phyloP scores from a whole-genome alignment of 1,140 invertebrate species.

The Popillia japonica region DNA sequence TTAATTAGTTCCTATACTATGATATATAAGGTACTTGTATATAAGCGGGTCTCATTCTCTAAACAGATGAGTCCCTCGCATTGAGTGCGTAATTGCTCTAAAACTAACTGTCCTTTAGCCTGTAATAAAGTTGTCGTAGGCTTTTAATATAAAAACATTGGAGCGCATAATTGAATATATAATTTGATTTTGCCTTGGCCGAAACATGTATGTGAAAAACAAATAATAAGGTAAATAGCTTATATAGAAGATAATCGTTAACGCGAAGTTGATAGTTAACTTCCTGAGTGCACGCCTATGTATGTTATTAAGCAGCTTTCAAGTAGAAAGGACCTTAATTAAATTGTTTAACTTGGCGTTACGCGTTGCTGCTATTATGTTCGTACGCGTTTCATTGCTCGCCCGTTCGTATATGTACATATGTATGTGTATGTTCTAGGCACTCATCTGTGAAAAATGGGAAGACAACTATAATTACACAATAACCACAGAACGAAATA shows the following conservation, averaged over 20 bases:
- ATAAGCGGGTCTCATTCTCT: too few relatives aligned
- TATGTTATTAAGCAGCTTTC: constrained; percentile 13
- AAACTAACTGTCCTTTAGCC: background rate
- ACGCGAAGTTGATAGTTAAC: constrained; percentile 21
- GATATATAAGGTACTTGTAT: too few relatives aligned
- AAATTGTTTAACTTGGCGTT: constrained; percentile 16
- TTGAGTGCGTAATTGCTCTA: background rate
- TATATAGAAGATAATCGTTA: background rate
- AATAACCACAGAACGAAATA: background rate
- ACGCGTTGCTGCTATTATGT: background rate
- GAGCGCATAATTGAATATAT: constrained; percentile 23
- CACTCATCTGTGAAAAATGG: constrained; percentile 11
- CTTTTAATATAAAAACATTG: background rate
- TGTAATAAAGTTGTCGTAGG: constrained; percentile 16
- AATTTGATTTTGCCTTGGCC: background rate
- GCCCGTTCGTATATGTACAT: background rate
- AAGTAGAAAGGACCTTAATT: constrained; percentile 26
- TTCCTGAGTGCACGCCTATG: constrained; percentile 1
- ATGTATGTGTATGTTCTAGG: too few relatives aligned
- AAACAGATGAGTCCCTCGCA: too few relatives aligned
- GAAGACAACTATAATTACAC: background rate
- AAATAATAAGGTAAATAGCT: background rate
- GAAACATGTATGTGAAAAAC: background rate
- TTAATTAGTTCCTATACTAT: too few relatives aligned
- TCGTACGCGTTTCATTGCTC: background rate